phyloP scores from a whole-genome alignment of 2,888 invertebrate species.

The Cheilosia urbana region DNA sequence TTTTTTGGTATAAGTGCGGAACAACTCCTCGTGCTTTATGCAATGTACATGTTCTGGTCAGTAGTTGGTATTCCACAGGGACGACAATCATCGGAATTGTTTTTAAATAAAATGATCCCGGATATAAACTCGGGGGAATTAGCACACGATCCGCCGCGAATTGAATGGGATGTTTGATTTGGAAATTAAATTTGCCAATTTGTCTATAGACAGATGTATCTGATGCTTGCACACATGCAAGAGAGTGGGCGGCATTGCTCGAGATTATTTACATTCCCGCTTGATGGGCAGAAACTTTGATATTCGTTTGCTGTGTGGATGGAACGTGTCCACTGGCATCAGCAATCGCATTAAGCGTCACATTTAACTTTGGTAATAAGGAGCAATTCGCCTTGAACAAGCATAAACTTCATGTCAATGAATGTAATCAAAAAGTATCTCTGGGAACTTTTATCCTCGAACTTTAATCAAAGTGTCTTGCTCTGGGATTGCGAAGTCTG shows the following conservation, averaged over 20 bases:
- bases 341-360: constrained; percentile 65
- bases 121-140: constrained; percentile 37
- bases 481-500: background rate
- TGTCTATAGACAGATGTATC: background rate
- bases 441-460: constrained; percentile 64
- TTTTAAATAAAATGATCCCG: constrained; percentile 65
- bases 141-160: constrained; percentile 42
- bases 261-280: background rate
- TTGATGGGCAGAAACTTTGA: constrained; percentile 28
- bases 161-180: constrained; percentile 41
- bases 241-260: background rate
- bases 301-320: background rate
- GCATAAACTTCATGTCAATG: constrained; percentile 65
- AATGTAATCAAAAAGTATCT: constrained; percentile 64
- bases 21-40: constrained; percentile 8
- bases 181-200: constrained; percentile 35
- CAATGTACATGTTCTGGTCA: constrained; percentile 33
- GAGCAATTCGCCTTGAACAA: constrained; percentile 50
- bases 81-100: constrained; percentile 59
- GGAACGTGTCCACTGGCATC: constrained; percentile 49
- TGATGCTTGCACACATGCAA: background rate
- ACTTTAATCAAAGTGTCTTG: constrained; percentile 72
- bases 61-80: constrained; percentile 37
- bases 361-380: constrained; percentile 69
- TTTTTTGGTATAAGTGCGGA: constrained; percentile 11